phyloP scores from a whole-genome alignment of 2,113 vertebrate species.

The Toxotes chatareus region DNA sequence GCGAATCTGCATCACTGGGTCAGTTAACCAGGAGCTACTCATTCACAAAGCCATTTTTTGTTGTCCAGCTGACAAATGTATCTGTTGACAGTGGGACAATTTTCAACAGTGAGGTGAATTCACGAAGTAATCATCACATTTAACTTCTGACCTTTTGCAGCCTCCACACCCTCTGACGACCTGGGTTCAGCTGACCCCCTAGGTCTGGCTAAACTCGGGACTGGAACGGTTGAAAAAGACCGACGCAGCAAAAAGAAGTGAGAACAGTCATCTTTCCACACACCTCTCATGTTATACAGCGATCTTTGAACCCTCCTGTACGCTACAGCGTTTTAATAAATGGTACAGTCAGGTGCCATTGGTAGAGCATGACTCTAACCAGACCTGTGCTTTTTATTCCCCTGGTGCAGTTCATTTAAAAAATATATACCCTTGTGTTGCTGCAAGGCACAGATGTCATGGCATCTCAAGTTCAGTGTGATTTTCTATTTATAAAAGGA shows the following conservation, averaged over 20 bases:
- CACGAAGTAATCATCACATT: neutral
- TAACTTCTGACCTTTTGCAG: conserved; percentile 71
- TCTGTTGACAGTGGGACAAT: neutral
- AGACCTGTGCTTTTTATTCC: neutral
- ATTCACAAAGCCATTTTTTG: neutral
- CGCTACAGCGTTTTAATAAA: neutral
- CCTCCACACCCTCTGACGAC: conserved; percentile 93
- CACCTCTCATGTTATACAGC: conserved; percentile 5
- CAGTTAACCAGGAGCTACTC: conserved; percentile 36
- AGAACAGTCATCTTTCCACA: conserved; percentile 57
- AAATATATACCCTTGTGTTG: neutral
- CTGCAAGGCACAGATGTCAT: conserved; percentile 2
- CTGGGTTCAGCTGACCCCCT: conserved; percentile 89
- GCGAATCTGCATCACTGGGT: conserved; percentile 91
- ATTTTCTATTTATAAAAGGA: conserved; percentile 57
- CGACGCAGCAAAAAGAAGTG: conserved; percentile 95
- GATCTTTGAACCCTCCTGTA: conserved; percentile 6
- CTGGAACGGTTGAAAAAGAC: conserved; percentile 92
- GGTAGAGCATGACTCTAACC: neutral
- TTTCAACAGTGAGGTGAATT: neutral
- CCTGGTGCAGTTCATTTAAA: neutral
- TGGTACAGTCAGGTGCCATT: neutral
- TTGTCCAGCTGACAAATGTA: neutral
- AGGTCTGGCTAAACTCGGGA: conserved; percentile 89
- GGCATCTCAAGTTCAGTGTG: conserved; percentile 15